Evolutionary conservation across 2,888 invertebrate species (phyloP).

Genomic region (Parnassius glacialis): DNA sequence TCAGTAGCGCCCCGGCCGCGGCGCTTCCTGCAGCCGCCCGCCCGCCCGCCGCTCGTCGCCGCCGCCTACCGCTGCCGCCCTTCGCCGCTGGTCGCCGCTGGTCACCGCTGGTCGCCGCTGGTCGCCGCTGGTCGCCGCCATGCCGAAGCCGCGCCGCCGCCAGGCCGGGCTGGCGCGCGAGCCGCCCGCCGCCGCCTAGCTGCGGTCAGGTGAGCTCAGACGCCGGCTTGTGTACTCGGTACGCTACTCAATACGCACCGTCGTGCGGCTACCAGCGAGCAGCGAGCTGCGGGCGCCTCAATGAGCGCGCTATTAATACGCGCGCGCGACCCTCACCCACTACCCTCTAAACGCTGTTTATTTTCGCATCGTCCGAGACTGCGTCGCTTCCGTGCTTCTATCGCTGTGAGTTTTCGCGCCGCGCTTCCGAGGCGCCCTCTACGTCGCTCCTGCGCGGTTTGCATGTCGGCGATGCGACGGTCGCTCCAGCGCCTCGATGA

Average conservation of each 20-base stretch:
- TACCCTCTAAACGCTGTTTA: constrained; percentile 56
- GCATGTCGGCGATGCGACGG: constrained; percentile 2
- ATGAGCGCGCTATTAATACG: constrained; percentile 61
- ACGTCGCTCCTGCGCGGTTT: constrained; percentile 6
- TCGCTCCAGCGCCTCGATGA: constrained; percentile 4
- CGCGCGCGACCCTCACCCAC: constrained; percentile 62
- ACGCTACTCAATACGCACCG: constrained; percentile 33
- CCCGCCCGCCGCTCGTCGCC: constrained; percentile 56
- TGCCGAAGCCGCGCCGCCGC: constrained; percentile 52
- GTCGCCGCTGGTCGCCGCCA: constrained; percentile 56
- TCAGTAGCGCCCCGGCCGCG: constrained; percentile 63
- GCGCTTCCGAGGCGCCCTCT: constrained; percentile 15
- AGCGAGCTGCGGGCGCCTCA: constrained; percentile 43
- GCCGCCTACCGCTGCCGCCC: constrained; percentile 45
- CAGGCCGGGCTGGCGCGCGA: constrained; percentile 31
- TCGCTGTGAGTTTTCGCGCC: constrained; percentile 22
- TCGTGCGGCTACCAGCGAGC: constrained; percentile 31
- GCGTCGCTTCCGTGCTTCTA: constrained; percentile 26
- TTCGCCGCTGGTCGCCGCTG: constrained; percentile 54
- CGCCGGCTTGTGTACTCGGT: constrained; percentile 47
- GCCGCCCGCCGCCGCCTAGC: constrained; percentile 49
- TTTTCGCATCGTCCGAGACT: constrained; percentile 35
- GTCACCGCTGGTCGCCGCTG: constrained; percentile 54
- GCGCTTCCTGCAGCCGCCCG: constrained; percentile 48
- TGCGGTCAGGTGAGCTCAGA: constrained; percentile 50